These are phyloP conservation scores for Falcaria lacertinaria DNA, from an alignment of 2,888 invertebrate genomes.

Conservation along the genomic window DNA sequence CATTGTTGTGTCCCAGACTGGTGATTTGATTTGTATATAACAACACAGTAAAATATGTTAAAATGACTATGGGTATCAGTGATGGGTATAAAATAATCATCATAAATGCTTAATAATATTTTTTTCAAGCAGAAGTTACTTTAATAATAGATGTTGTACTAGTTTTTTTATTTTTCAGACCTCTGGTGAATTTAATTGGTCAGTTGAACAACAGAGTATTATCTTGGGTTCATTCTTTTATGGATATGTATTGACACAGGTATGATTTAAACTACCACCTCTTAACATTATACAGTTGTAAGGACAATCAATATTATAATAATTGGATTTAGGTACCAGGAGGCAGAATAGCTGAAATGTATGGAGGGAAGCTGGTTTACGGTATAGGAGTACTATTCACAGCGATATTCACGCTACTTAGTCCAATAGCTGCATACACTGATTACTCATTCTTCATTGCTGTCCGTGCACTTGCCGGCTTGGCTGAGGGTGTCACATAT, in stretches of 20 bases:
- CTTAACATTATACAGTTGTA: not conserved
- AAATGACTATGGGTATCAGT: too few species aligned
- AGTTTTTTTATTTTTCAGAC: too few species aligned
- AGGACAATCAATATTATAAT: slow-evolving; percentile 1
- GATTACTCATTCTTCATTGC: slow-evolving; percentile 84
- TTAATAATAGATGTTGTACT: too few species aligned
- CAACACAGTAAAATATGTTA: too few species aligned
- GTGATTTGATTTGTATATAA: too few species aligned
- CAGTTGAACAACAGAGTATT: slow-evolving; percentile 87
- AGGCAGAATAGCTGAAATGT: slow-evolving; percentile 89
- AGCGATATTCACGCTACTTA: slow-evolving; percentile 89
- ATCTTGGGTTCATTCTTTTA: slow-evolving; percentile 91
- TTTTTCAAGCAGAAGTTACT: too few species aligned
- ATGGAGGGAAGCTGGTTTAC: slow-evolving; percentile 93
- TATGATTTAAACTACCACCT: slow-evolving; percentile 28
- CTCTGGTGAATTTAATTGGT: slow-evolving; percentile 88
- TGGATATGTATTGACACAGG: slow-evolving; percentile 90
- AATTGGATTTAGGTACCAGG: slow-evolving; percentile 79
- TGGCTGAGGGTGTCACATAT: slow-evolving; percentile 94
- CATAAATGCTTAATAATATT: too few species aligned
- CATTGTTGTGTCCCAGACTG: too few species aligned
- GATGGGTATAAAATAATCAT: too few species aligned
- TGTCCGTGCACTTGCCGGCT: slow-evolving; percentile 89
- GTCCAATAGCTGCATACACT: slow-evolving; percentile 88
- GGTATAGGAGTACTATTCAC: slow-evolving; percentile 90